Base-by-base conservation (phyloP, 1,140 invertebrate species). In the Nephotettix cincticeps region DNA sequence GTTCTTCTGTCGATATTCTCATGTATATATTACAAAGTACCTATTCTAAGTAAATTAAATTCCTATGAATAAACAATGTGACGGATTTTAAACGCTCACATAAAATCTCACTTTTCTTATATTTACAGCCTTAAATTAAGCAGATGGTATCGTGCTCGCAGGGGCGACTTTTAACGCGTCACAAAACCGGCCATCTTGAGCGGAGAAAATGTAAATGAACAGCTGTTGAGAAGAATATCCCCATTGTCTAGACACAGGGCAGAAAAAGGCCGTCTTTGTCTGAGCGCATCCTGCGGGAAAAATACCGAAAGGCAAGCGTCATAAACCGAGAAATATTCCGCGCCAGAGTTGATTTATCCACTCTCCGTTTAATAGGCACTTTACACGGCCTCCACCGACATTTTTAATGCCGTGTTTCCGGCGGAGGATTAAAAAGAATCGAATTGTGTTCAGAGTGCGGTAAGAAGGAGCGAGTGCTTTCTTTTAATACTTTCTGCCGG, bases 401-500 rank as follows among this genome's bases (percentile, higher is more conserved):
- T 68, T 51, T 51, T 47, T 68, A 68, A 68, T 68, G 67, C 51
- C 67, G 45, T 68, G 67, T 68, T 68, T 40, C 23, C 28, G 14
- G 11, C 29, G 27, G 3, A 21, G 45, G 67, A 68, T 68, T 68
- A 68, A 51, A 68, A 51, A 27, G 43, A 68, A 68, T 68, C 67
- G 67, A 68, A 68, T 68, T 68, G 67, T 51, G 67, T 68, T 68
- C 29, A 19, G 28, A 27, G 67, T 25, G 67, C 3, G 45, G 3
- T 1, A 43, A 21, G 2, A 43, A 11, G 32, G 32, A 36, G 65
- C 2, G 32, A 11, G 1, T 27, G 65, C 45, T 68, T 68, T 68
- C 67, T 68, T 68, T 68, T 68, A 68, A 68, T 68, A 68, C 67
- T 68, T 68, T 68, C 67, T 68, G 67, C 67, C 43, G 67, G 67